Conservation (phyloP, 2,113 vertebrate genomes). For the Illadopsis cleaveri region DNA sequence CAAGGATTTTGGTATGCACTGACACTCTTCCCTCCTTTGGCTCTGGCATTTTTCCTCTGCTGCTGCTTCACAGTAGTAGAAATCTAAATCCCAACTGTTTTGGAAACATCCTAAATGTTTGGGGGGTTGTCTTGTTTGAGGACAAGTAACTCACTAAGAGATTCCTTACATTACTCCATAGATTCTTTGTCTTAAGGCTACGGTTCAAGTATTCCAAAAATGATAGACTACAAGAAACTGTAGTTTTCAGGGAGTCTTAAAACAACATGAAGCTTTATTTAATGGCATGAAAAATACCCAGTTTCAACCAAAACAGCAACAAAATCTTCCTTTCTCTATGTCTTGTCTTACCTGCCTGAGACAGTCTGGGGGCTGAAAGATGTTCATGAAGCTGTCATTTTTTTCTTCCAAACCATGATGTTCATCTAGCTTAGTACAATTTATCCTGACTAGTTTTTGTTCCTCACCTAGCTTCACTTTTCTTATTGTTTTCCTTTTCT, state of each 20-base stretch:
- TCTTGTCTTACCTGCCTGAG: not conserved
- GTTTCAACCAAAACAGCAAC: not conserved
- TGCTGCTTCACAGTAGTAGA: not conserved
- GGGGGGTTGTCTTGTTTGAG: not conserved
- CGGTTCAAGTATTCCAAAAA: not conserved
- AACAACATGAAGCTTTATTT: not conserved
- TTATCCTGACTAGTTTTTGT: not conserved
- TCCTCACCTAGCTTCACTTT: not conserved
- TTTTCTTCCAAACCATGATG: not conserved
- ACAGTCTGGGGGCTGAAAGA: not conserved
- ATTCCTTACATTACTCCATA: not conserved
- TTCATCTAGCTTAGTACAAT: not conserved
- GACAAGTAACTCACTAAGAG: not conserved
- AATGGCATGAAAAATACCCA: not conserved
- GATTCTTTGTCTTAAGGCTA: not conserved
- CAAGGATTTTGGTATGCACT: not conserved
- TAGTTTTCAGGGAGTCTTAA: not conserved
- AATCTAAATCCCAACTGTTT: conserved; percentile 5
- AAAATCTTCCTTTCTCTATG: not conserved
- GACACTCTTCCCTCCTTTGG: not conserved
- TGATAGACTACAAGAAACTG: not conserved
- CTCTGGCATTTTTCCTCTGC: not conserved
- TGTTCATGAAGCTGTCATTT: not conserved
- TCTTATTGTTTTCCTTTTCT: not conserved
- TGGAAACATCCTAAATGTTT: not conserved